A percentile compares a stretch with the other conserved stretches of the same genome.
Evolutionary conservation across 30 jellyfish, hydroid and myxozoan genomes (phyloP).

Genomic region (Hydractinia symbiolongicarpus): DNA sequence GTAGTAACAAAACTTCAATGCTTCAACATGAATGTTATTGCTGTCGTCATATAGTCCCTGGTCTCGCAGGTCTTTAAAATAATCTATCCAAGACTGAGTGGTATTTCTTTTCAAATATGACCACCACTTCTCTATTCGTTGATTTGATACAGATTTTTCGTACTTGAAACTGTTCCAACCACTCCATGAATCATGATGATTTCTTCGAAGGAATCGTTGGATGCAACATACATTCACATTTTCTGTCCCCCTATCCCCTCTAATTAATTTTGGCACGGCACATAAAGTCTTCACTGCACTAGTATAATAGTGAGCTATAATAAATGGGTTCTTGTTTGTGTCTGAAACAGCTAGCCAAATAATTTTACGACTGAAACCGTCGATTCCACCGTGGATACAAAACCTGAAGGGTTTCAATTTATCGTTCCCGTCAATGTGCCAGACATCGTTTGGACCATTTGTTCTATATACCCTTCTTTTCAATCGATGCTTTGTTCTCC

Average conservation of each 20-base stretch:
- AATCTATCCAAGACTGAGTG: conserved; percentile 40
- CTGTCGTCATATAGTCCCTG: conserved; percentile 25
- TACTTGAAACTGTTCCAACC: conserved; percentile 17
- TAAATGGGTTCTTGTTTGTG: conserved; percentile 33
- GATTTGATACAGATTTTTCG: conserved; percentile 32
- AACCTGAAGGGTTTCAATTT: conserved; percentile 46
- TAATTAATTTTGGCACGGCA: conserved; percentile 22
- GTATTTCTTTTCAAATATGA: conserved; percentile 27
- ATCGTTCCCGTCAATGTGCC: conserved; percentile 56
- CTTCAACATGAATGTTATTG: conserved; percentile 13
- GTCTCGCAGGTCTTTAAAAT: conserved; percentile 28
- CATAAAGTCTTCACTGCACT: conserved; percentile 21
- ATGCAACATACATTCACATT: conserved; percentile 29
- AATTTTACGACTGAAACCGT: conserved; percentile 47
- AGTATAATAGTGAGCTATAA: conserved; percentile 21
- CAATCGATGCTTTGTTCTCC: conserved; percentile 36
- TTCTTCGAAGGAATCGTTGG: conserved; percentile 35
- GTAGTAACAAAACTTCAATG: conserved; percentile 33
- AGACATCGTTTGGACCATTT: conserved; percentile 38
- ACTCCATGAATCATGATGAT: conserved; percentile 12
- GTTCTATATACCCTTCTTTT: conserved; percentile 26
- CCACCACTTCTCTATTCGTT: conserved; percentile 55
- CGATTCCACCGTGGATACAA: conserved; percentile 44
- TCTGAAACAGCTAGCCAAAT: conserved; percentile 40
- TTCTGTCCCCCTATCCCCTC: conserved; percentile 55